Percentiles rank a stretch among this genome's conserved stretches.
phyloP scores from a whole-genome alignment of 2,888 invertebrate genomes.

The Netelia inedita region DNA sequence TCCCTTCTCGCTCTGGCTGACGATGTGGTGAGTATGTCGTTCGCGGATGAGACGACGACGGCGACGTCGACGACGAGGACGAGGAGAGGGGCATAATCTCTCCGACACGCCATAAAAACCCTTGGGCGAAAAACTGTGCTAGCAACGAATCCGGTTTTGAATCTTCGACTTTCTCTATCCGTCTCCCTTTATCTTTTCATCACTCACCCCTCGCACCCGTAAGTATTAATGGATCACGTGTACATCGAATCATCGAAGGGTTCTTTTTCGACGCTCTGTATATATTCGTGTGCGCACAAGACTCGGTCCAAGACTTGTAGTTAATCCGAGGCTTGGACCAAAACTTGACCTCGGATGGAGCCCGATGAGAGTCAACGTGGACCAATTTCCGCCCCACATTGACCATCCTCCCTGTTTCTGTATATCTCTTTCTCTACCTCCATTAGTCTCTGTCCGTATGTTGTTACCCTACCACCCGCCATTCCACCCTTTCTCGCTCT shows the following conservation, averaged over 20 bases:
- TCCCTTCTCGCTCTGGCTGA: conserved; percentile 50
- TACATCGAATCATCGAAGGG: conserved; percentile 10
- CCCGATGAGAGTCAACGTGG: too few species aligned
- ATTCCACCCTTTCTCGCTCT: too few species aligned
- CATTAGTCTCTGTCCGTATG: background rate
- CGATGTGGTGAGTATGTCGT: conserved; percentile 58
- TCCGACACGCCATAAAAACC: conserved; percentile 78
- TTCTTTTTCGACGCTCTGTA: too few species aligned
- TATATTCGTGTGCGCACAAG: background rate
- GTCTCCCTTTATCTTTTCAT: conserved; percentile 21
- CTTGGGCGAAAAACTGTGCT: conserved; percentile 74
- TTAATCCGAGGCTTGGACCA: too few species aligned
- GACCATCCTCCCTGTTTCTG: background rate
- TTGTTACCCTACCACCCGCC: background rate
- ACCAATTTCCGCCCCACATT: too few species aligned
- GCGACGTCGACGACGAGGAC: conserved; percentile 37
- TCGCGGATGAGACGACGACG: conserved; percentile 72
- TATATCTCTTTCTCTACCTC: background rate
- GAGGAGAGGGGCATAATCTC: conserved; percentile 76
- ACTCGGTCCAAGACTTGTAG: background rate
- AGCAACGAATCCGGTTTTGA: conserved; percentile 75
- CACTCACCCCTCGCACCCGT: conserved; percentile 8
- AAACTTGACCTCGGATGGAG: too few species aligned
- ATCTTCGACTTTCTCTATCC: conserved; percentile 53
- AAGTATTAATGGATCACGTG: conserved; percentile 59